Evolutionary conservation across 37 sponge, comb jelly and placozoan species (phyloP), one percentile per base, ranked within the genome.

Genomic region (Theonella swinhoei): DNA sequence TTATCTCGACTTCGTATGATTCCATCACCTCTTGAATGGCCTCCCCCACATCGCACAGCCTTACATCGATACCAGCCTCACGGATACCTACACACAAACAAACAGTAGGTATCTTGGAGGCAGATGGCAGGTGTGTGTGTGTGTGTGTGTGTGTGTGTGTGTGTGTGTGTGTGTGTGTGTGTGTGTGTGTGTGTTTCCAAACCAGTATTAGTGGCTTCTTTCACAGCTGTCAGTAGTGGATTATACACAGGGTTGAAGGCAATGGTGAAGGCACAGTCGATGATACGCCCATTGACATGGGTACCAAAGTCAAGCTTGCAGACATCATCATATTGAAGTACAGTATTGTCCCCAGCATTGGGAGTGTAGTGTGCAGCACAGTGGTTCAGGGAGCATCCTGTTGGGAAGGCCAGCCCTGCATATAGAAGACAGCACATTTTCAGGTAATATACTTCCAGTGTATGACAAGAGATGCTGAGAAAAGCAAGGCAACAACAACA

Each of bases 311-410:
- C 99, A 22, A 98, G 85, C 79, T 98, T 98, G 78, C 96, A 96
- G 39, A 98, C 97, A 61, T 98, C 99, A 80, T 98, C 95, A 70
- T 96, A 96, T 42, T 87, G 75, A 3, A 98, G 93, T 25, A 98
- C 97, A 59, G 97, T 98, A 37, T 88, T 70, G 80, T 98, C 99
- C 3, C 99, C 99, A 68, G 82, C 91, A 83, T 98, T 98, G 54
- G 99, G 99, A 26, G 99, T 98, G 93, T 98, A 98, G 85, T 98
- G 99, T 3, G 99, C 99, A 9, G 99, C 99, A 89, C 99, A 98
- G 85, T 92, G 81, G 77, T 98, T 98, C 54, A 98, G 82, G 38
- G 97, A 96, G 79, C 97, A 96, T 0, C 99, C 99, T 59, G 99
- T 98, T 1, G 99, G 99, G 68, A 98, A 98, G 22, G 99, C 99